A percentile compares a stretch with the other conserved stretches of the same genome.
Conservation (phyloP, 64 coral and sea anemone genomes). For the Cladopsammia gracilis region DNA sequence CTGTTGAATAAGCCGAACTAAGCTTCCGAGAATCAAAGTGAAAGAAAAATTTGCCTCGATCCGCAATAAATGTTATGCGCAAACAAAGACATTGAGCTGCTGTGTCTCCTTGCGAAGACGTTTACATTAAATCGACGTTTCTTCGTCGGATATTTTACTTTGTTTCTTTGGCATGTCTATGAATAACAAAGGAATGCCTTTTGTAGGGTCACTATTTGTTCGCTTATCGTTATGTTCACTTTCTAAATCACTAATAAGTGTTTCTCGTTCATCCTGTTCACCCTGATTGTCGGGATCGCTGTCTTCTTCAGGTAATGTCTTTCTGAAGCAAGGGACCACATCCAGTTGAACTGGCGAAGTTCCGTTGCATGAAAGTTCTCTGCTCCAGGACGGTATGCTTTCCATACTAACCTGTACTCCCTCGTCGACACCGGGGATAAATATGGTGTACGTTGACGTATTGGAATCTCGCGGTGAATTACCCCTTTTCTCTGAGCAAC, state of each 20-base stretch:
- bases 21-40: too few relatives aligned
- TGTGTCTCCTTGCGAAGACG: background rate
- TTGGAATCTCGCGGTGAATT: background rate
- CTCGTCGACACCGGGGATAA: slow-evolving; percentile 65
- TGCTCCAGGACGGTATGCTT: slow-evolving; percentile 36
- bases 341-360: slow-evolving; percentile 46
- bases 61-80: too few relatives aligned
- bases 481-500: slow-evolving; percentile 10
- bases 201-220: background rate
- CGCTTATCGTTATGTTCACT: background rate
- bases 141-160: background rate
- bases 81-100: too few relatives aligned
- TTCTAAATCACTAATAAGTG: slow-evolving; percentile 6
- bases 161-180: background rate
- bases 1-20: too few relatives aligned
- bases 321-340: background rate
- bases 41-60: too few relatives aligned
- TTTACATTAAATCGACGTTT: background rate
- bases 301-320: background rate
- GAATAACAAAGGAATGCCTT: background rate
- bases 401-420: slow-evolving; percentile 71
- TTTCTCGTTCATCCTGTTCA: slow-evolving; percentile 20
- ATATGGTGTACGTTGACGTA: slow-evolving; percentile 66
- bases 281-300: background rate
- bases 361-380: background rate